Percentiles rank a stretch among this genome's conserved stretches.
phyloP scores from a whole-genome alignment of 2,888 invertebrate genomes.

The Xiphydria camelus region DNA sequence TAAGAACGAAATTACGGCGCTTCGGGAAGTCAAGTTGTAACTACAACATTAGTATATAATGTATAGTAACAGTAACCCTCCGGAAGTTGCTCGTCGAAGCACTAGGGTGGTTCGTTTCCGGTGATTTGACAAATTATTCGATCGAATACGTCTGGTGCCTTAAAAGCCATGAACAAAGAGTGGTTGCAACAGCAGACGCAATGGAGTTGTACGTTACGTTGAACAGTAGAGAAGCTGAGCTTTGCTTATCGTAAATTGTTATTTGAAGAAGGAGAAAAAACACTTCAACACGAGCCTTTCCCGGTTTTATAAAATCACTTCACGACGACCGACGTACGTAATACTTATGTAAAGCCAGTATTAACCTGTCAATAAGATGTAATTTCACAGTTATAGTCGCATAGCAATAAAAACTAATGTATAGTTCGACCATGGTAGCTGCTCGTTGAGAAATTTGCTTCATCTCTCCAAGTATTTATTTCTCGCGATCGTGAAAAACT shows the following conservation, averaged over 20 bases:
- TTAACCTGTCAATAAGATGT: conserved; percentile 43
- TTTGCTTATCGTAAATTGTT: background rate
- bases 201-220: background rate
- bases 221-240: background rate
- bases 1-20: too few species aligned
- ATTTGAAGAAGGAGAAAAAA: background rate
- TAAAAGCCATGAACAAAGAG: conserved; percentile 38
- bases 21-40: too few species aligned
- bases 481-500: too few species aligned
- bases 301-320: background rate
- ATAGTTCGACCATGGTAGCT: conserved; percentile 47
- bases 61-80: too few species aligned
- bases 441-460: conserved; percentile 25
- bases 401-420: conserved; percentile 25
- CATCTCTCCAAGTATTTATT: too few species aligned
- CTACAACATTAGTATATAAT: too few species aligned
- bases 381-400: conserved; percentile 37
- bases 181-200: too few species aligned
- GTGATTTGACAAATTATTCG: background rate
- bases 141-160: conserved; percentile 29
- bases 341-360: conserved; percentile 34
- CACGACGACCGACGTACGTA: background rate
- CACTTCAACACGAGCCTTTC: background rate
- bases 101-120: background rate
- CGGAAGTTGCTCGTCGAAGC: too few species aligned